Evolutionary conservation across 2,888 invertebrate genomes (phyloP).

Genomic region (Ceratothoa steindachneri): DNA sequence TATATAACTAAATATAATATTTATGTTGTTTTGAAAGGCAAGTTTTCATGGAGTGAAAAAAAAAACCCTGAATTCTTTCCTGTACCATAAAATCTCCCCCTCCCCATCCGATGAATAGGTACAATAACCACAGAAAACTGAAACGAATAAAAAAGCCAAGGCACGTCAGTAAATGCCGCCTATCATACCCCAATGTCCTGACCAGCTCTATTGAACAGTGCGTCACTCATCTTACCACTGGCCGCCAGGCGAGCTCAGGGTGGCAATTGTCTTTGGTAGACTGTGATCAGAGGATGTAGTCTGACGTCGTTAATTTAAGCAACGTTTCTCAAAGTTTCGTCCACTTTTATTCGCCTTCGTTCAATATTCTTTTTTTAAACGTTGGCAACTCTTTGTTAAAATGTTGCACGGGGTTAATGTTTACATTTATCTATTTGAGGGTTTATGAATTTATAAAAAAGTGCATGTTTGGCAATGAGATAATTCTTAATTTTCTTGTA

Average conservation of each 20-base stretch:
- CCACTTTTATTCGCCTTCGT: background rate
- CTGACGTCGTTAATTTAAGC: conserved; percentile 2
- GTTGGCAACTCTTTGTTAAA: background rate
- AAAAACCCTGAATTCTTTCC: too few relatives aligned
- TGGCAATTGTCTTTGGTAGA: conserved; percentile 12
- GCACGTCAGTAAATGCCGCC: background rate
- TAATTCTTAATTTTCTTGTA: too few relatives aligned
- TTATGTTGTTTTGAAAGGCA: too few relatives aligned
- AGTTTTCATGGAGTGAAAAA: too few relatives aligned
- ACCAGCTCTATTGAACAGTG: background rate
- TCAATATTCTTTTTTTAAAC: background rate
- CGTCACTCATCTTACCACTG: background rate
- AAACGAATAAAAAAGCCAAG: too few relatives aligned
- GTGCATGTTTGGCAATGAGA: too few relatives aligned
- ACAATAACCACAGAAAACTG: too few relatives aligned
- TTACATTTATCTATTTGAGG: background rate
- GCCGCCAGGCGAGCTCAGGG: background rate
- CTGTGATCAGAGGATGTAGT: conserved; percentile 15
- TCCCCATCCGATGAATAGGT: too few relatives aligned
- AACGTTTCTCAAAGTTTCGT: background rate
- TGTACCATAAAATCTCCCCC: too few relatives aligned
- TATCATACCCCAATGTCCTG: background rate
- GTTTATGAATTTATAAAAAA: too few relatives aligned
- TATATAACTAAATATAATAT: too few relatives aligned
- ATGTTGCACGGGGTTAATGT: background rate